Evolutionary conservation across 2,888 invertebrate genomes (phyloP).

Genomic region (Lepidonotus clava): DNA sequence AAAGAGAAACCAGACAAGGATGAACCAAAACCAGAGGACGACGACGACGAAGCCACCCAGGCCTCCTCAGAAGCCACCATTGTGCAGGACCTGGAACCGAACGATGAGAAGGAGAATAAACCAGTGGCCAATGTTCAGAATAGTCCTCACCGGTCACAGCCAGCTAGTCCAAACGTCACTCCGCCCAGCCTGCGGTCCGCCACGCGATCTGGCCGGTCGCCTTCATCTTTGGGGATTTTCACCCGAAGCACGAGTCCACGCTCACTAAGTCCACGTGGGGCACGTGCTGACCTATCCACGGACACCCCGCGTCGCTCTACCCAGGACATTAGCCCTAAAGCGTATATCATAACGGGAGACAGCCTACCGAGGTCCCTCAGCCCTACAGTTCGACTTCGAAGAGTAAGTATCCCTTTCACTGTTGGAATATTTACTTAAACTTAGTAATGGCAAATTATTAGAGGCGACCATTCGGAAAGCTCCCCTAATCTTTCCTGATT

Average conservation of each 20-base stretch:
- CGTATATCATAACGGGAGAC: neutral
- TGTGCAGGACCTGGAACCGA: neutral
- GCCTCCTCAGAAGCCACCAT: neutral
- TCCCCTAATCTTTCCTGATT: too few relatives aligned
- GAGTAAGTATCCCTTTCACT: slow-evolving; percentile 40
- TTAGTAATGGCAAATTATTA: neutral
- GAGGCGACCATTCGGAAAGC: too few relatives aligned
- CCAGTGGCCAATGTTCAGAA: neutral
- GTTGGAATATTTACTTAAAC: too few relatives aligned
- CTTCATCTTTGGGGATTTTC: neutral
- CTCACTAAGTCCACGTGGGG: neutral
- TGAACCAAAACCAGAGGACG: neutral
- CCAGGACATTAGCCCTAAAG: neutral
- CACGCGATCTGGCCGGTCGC: neutral
- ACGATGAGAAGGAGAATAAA: slow-evolving; percentile 18
- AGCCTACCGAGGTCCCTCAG: neutral
- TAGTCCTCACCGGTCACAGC: slow-evolving; percentile 1
- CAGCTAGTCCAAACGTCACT: neutral
- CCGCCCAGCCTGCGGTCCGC: neutral
- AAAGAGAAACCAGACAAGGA: neutral
- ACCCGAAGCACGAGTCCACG: slow-evolving; percentile 28
- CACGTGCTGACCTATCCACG: neutral
- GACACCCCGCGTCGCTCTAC: neutral
- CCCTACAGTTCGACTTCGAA: neutral
- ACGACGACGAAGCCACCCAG: neutral